These are phyloP conservation scores for Turdus rufiventris DNA, from an alignment of 2,113 vertebrate genomes.

Conservation along the genomic window DNA sequence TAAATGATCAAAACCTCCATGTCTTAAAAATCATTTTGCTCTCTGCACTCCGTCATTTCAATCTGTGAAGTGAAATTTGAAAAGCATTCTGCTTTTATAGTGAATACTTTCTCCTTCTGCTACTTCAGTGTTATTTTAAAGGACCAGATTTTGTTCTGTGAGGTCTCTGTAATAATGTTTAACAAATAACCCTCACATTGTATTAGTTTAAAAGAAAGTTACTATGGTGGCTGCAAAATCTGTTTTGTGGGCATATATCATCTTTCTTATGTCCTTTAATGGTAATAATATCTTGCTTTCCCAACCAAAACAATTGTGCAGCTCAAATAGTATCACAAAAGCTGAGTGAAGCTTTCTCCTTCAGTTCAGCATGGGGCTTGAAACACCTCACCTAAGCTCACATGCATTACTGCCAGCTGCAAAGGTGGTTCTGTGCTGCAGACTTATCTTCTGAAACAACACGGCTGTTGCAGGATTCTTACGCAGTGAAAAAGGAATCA, in stretches of 20 bases:
- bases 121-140: not conserved
- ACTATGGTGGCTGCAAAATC: not conserved
- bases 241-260: not conserved
- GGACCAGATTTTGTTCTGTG: not conserved
- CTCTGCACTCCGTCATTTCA: not conserved
- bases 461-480: not conserved
- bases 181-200: not conserved
- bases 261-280: not conserved
- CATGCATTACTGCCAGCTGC: not conserved
- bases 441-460: not conserved
- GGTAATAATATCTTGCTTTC: not conserved
- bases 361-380: not conserved
- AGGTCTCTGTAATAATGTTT: not conserved
- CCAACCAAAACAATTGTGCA: not conserved
- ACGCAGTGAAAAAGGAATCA: not conserved
- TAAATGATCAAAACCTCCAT: not conserved
- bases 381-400: not conserved
- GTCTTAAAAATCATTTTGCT: not conserved
- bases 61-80: not conserved
- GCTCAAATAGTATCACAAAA: not conserved
- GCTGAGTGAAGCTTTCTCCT: not conserved
- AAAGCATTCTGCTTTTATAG: not conserved
- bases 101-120: not conserved
- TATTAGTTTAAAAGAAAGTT: constrained; percentile 5
- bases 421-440: not conserved